These are phyloP conservation scores for Campoplex nolae DNA, from an alignment of 2,888 invertebrate species.

Conservation along the genomic window DNA sequence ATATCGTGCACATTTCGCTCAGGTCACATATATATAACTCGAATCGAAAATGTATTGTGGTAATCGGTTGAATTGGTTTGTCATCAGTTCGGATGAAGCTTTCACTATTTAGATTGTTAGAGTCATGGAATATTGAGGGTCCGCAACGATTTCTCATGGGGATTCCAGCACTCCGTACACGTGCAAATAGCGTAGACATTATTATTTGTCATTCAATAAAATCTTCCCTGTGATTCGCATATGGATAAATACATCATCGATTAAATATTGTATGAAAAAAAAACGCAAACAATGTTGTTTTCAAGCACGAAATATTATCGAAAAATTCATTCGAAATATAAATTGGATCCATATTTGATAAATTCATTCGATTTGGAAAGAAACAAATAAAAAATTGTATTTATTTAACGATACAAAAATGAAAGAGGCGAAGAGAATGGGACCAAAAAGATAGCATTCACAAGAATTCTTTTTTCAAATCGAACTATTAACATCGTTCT, in stretches of 20 bases:
- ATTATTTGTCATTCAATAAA: slow-evolving; percentile 21
- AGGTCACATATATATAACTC: too few species aligned
- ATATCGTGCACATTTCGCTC: too few species aligned
- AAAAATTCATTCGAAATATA: too few species aligned
- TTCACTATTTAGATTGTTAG: neutral
- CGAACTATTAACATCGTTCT: neutral
- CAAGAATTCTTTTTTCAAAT: neutral
- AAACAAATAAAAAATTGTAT: too few species aligned
- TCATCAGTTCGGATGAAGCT: neutral
- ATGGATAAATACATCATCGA: neutral
- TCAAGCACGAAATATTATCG: too few species aligned
- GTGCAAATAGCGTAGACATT: slow-evolving; percentile 11
- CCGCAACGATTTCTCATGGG: slow-evolving; percentile 14
- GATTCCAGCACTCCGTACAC: neutral
- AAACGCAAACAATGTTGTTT: too few species aligned
- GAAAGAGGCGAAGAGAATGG: neutral
- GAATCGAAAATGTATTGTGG: too few species aligned
- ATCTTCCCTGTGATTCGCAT: neutral
- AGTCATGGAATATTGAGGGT: neutral
- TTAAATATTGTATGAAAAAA: neutral
- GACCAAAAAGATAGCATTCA: neutral
- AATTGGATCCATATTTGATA: too few species aligned
- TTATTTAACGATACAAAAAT: neutral
- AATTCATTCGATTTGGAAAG: too few species aligned
- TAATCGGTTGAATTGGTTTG: neutral